phyloP scores from a whole-genome alignment of 2,888 invertebrate species.

The Alsophila aescularia region DNA sequence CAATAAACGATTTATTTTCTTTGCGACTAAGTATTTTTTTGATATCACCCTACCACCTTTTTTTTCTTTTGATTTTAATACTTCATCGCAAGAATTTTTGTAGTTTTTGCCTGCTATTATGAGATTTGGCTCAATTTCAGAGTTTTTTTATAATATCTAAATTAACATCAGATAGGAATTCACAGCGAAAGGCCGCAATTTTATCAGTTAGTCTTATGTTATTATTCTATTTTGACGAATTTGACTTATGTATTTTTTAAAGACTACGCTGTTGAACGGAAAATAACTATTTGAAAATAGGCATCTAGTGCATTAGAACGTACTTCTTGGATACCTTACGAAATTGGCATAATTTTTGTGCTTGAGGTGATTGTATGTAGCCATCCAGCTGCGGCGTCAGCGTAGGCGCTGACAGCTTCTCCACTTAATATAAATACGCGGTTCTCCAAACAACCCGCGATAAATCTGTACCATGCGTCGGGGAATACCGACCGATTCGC shows the following conservation, averaged over 20 bases:
- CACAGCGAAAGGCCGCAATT: constrained; percentile 38
- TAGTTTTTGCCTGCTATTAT: constrained; percentile 44
- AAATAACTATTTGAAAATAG: not conserved
- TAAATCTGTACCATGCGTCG: constrained; percentile 70
- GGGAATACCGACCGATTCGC: constrained; percentile 61
- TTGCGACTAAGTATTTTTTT: constrained; percentile 37
- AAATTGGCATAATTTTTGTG: constrained; percentile 18
- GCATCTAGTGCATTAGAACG: not conserved
- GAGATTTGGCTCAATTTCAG: constrained; percentile 62
- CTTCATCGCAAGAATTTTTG: constrained; percentile 38
- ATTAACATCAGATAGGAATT: constrained; percentile 50
- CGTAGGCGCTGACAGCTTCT: constrained; percentile 81
- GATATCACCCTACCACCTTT: constrained; percentile 25
- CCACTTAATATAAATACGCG: constrained; percentile 83
- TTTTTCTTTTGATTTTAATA: constrained; percentile 36
- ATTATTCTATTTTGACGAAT: not conserved
- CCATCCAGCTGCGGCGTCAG: constrained; percentile 72
- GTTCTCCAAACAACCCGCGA: constrained; percentile 74
- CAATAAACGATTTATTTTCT: constrained; percentile 39
- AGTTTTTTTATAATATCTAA: constrained; percentile 57
- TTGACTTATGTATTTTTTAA: too few relatives aligned
- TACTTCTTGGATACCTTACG: not conserved
- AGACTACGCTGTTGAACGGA: not conserved
- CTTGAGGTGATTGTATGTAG: constrained; percentile 67
- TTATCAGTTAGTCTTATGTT: constrained; percentile 5